Base-by-base conservation (phyloP, 1,140 invertebrate species). In the Tetranychus cinnabarinus region DNA sequence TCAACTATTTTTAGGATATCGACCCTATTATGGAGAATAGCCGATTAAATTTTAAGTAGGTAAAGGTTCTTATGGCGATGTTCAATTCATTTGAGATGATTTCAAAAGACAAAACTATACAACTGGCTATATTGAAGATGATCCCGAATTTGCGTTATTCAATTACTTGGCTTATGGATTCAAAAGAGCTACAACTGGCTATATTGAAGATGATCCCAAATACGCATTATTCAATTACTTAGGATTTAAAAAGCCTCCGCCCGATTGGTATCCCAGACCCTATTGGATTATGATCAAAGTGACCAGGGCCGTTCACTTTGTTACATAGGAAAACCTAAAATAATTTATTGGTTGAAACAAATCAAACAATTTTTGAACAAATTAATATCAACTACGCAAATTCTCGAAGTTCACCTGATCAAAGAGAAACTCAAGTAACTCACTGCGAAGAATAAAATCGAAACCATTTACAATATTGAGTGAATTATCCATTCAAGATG, bases 51-150 rank as follows among this genome's bases (percentile, higher is more conserved):
- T 56, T 2, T 15, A 4, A 6, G 3, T 8, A 35, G 55, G 36
- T 2, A n/a, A 56, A 35, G n/a, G 36, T 33, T 37, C 46, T 2
- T 63, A 61, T 36, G 62, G 64, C 48, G 46, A 60, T 10, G 47
- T 59, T 57, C 64, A 62, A 33, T 64, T 71, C 39, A 64, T 71
- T 33, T 70, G 69, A 70, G 69, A 69, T 46, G 61, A 70, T 50
- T 68, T 66, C 80, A 31, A 77, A 72, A 42, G 75, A 77, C n/a
- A 69, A 72, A 1, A 82, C 82, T 90, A 83, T 68, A 77, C 80
- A 0, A 91, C 88, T 0, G 80, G 80, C 2, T 83, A 83, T 60
- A 81, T 77, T 0, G 88, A 91, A 75, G 88, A 92, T 69, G 74
- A 76, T 10, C 78, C 80, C 0, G 71, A 73, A 37, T 81, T 88